Base-by-base conservation (phyloP, 2,888 invertebrate species). In the Athripsodes cinereus region DNA sequence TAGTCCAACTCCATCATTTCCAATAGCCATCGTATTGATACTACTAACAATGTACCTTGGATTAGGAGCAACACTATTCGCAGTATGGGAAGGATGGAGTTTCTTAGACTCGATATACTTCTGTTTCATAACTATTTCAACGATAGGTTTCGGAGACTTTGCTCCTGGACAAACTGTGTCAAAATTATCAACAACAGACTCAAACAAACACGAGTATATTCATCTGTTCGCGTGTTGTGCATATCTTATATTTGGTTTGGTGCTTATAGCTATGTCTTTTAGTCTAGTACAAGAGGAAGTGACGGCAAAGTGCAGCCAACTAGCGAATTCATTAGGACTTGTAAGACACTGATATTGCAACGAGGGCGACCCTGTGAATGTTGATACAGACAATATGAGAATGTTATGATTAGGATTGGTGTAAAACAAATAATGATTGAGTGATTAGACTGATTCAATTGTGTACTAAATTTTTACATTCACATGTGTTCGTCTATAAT, bases 181-280 rank as follows among this genome's bases (percentile, higher is more conserved):
- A 2, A 78, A 78, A 68, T 76, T 71, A 52, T 76, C 66, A 26
- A 71, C 76, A 0, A 71, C 76, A 0, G 76, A 67, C 68, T 77
- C 62, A 6, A 59, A 22, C 44, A 58, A 58, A 52, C 67, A 69
- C 67, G 83, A 84, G 66, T 86, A 86, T 66, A 74, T 88, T 52
- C 90, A 90, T 69, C 78, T 90, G 70, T 83, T 89, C 61, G 88
- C 88, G 50, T 90, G 90, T 68, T 90, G 90, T 73, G 81, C 87
- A 11, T 92, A 91, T 70, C 75, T 92, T 63, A 80, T 91, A 62
- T 78, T 90, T 61, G 92, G 92, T 22, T 78, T 92, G 13, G 86
- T 90, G 59, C 76, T 91, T 58, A 87, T 92, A 67, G 90, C 91
- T 10, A 91, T 90, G 88, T 88, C 90, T 56, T 90, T 92, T 68